These are phyloP conservation scores for Drosophila colorata DNA, from an alignment of 2,888 invertebrate species.

Conservation along the genomic window DNA sequence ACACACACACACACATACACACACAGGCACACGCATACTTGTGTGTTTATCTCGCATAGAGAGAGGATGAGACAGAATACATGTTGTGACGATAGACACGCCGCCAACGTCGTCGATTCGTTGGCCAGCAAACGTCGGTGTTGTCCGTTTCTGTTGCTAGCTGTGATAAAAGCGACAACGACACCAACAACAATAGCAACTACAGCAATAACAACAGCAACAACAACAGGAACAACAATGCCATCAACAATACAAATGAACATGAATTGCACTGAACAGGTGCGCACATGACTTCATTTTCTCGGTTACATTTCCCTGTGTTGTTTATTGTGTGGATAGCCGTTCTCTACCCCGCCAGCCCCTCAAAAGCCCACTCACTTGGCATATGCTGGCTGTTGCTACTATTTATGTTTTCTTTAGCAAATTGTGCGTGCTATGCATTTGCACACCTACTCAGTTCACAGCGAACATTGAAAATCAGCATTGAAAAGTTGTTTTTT, in stretches of 20 bases:
- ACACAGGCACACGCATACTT: conserved; percentile 1
- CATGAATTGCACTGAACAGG: conserved; percentile 79
- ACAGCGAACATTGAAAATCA: conserved; percentile 47
- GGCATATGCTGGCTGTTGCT: conserved; percentile 62
- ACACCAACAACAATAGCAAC: conserved; percentile 26
- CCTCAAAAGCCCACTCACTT: conserved; percentile 14
- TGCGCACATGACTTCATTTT: conserved; percentile 79
- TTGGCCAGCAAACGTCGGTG: conserved; percentile 57
- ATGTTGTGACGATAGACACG: conserved; percentile 72
- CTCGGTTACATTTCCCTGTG: conserved; percentile 63
- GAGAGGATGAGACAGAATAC: conserved; percentile 43
- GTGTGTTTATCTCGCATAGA: conserved; percentile 30
- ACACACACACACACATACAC: conserved; percentile 16
- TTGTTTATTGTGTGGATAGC: conserved; percentile 51
- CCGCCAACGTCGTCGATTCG: conserved; percentile 58
- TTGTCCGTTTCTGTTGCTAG: conserved; percentile 50
- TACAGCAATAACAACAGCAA: conserved; percentile 12
- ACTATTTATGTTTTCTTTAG: conserved; percentile 75
- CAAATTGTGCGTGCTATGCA: conserved; percentile 75
- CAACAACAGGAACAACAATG: conserved; percentile 36
- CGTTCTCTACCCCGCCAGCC: background rate
- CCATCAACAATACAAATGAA: conserved; percentile 77
- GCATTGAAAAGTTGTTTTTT: conserved; percentile 38
- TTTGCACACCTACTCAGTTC: conserved; percentile 31
- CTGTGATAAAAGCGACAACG: conserved; percentile 51